phyloP scores from a whole-genome alignment of 2,113 vertebrate genomes.

The Cephalopholis sonnerati region DNA sequence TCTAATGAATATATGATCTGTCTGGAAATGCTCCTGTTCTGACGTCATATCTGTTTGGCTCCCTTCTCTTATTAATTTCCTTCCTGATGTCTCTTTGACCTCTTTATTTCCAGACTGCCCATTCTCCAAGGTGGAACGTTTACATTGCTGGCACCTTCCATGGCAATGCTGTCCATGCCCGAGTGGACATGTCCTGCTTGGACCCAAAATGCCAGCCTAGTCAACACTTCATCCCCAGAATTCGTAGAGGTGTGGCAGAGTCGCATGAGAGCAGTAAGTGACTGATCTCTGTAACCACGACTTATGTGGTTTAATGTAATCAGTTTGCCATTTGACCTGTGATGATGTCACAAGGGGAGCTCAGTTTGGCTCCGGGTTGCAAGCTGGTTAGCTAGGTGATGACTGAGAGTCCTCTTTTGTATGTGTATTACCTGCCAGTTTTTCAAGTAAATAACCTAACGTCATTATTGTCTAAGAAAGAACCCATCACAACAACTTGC shows the following conservation, averaged over 20 bases:
- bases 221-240: conserved; percentile 89
- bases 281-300: neutral
- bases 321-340: too few relatives aligned
- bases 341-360: too few relatives aligned
- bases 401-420: too few relatives aligned
- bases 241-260: conserved; percentile 93
- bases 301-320: too few relatives aligned
- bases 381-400: too few relatives aligned
- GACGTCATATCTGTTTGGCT: neutral
- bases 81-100: neutral
- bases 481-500: too few relatives aligned
- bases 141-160: conserved; percentile 89
- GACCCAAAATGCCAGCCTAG: conserved; percentile 90
- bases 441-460: too few relatives aligned
- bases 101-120: conserved; percentile 87
- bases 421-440: too few relatives aligned
- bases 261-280: conserved; percentile 92
- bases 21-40: neutral
- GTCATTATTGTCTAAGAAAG: too few relatives aligned
- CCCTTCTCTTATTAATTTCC: neutral
- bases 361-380: too few relatives aligned
- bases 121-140: conserved; percentile 97
- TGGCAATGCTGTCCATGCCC: conserved; percentile 95
- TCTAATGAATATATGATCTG: neutral
- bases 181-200: conserved; percentile 94